Conservation (phyloP, 2,113 vertebrate species). For the Lagenorhynchus albirostris region DNA sequence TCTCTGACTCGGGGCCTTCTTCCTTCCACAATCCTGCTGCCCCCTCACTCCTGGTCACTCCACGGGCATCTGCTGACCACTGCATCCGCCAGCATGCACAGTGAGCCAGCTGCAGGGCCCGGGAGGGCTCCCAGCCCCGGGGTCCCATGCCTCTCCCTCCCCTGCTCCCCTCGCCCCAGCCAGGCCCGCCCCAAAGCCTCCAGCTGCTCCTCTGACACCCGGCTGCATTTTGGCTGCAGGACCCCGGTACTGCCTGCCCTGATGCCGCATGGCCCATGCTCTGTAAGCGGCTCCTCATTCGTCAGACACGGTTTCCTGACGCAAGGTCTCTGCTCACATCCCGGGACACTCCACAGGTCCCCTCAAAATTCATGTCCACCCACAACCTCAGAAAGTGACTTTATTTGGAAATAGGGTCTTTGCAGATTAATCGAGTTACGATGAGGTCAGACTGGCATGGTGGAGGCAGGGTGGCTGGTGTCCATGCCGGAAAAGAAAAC, state of each 20-base stretch:
- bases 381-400: not conserved
- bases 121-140: not conserved
- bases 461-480: not conserved
- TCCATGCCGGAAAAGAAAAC: not conserved
- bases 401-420: not conserved
- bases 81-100: fast-evolving
- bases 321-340: not conserved
- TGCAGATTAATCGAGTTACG: fast-evolving
- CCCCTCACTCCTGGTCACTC: not conserved
- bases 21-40: not conserved
- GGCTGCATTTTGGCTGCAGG: not conserved
- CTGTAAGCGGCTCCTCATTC: no score
- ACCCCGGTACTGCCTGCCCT: fast-evolving
- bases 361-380: not conserved
- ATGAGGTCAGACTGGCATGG: not conserved
- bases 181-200: not conserved
- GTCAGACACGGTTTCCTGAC: not conserved
- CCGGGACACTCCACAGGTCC: fast-evolving
- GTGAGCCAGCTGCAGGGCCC: not conserved
- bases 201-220: not conserved
- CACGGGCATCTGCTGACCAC: not conserved
- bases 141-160: not conserved
- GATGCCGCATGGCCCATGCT: not conserved
- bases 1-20: not conserved
- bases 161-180: fast-evolving